Base-by-base conservation (phyloP, 2,888 invertebrate genomes). In the Mamestra brassicae region DNA sequence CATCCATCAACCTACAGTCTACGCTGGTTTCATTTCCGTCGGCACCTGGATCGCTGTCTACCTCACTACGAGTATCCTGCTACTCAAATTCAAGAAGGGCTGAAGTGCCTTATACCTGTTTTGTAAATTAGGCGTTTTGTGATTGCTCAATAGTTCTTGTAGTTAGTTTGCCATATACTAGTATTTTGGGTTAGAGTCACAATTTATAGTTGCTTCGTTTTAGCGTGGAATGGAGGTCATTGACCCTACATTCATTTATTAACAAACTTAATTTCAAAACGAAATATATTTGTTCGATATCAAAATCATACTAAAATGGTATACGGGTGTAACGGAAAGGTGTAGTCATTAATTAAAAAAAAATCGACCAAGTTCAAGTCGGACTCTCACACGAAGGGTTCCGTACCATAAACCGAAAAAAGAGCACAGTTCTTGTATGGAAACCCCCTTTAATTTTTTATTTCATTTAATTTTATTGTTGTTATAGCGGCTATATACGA, bases 71-170 rank as follows among this genome's bases (percentile, higher is more conserved):
- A 98, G 98, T 91, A 97, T 98, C 85, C 92, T 98, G 45, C 92
- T 98, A 75, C 96, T 98, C 60, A 98, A 98, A 92, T 98, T 98
- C 89, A 98, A 98, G 92, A 98, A 98, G 94, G 98, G 98, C 82
- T 98, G 97, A 96, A 58, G 10, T 0, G 0, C 42, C 3, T 17
- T 36, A 52, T 0, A 1, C 0, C 8, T 38, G 0, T n/a, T 71
- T 52, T 15, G 47, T 78, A 71, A 15, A 52, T 60, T 34, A 67
- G 60, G n/a, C 1, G 8, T 74, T 54, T 68, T 72, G 42, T 50
- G 61, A 45, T 85, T 78, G 83, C 85, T 85, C 83, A 85, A 85
- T 65, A 54, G 17, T 64, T 58, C 42, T 42, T 50, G 47, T 73
- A 77, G 26, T 60, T 77, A 66, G 47, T 75, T 65, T 73, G 82